Evolutionary conservation across 2,113 vertebrate species (phyloP).

Genomic region (Barbus barbus): DNA sequence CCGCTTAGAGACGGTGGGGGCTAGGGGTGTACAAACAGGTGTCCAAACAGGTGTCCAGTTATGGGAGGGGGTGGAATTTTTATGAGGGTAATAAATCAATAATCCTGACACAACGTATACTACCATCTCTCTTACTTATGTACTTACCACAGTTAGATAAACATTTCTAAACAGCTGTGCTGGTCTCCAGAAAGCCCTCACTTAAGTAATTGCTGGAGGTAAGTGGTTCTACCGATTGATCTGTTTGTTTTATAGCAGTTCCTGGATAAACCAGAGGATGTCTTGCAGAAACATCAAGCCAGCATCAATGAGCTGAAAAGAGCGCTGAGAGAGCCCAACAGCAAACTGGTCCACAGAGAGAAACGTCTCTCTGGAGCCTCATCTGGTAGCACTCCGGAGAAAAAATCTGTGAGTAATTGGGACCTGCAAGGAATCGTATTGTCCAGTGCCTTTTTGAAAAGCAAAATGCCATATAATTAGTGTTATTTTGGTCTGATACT

Average conservation of each 20-base stretch:
- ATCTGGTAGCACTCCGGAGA: slow-evolving; percentile 88
- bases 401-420: slow-evolving; percentile 73
- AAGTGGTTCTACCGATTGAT: slow-evolving; percentile 30
- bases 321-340: slow-evolving; percentile 97
- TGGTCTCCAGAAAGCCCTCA: slow-evolving; percentile 3
- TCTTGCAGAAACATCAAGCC: slow-evolving; percentile 97
- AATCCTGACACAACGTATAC: no score
- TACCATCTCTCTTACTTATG: no score
- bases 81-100: no score
- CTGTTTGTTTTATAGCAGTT: slow-evolving; percentile 78
- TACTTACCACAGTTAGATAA: background rate
- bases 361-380: slow-evolving; percentile 85
- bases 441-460: background rate
- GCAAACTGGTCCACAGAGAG: slow-evolving; percentile 91
- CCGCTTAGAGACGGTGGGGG: no score
- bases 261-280: slow-evolving; percentile 96
- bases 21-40: no score
- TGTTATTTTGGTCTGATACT: background rate
- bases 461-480: background rate
- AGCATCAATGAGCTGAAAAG: slow-evolving; percentile 99
- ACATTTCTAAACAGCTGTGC: slow-evolving; percentile 5
- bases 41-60: no score
- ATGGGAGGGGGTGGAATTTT: no score
- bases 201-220: background rate
- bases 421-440: background rate